These are phyloP conservation scores for Rhogogaster chlorosoma DNA, from an alignment of 2,888 invertebrate species.

Conservation along the genomic window DNA sequence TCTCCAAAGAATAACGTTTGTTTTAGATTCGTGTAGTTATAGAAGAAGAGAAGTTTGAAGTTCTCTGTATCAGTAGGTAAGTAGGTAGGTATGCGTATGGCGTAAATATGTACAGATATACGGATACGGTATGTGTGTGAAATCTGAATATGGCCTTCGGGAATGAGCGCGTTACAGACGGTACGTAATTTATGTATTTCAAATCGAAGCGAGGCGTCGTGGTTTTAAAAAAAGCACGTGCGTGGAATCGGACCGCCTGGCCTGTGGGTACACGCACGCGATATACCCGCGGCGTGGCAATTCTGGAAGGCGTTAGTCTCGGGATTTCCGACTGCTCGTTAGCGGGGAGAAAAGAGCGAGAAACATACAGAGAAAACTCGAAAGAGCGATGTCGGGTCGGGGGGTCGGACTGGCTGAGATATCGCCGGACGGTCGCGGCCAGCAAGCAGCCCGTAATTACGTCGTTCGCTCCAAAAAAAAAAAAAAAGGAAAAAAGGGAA, in stretches of 20 bases:
- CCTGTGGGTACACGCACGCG: neutral
- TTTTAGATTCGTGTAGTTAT: neutral
- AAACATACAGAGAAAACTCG: conserved; percentile 11
- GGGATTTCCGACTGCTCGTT: conserved; percentile 48
- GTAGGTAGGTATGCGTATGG: neutral
- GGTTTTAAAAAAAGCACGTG: conserved; percentile 6
- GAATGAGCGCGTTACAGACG: neutral
- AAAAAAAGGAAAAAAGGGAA: neutral
- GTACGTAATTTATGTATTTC: conserved; percentile 10
- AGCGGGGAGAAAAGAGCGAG: conserved; percentile 17
- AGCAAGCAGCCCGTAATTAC: conserved; percentile 38
- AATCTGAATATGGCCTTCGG: conserved; percentile 10
- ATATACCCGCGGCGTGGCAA: neutral
- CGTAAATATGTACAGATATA: neutral
- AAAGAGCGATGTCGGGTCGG: conserved; percentile 1
- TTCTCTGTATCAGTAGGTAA: neutral
- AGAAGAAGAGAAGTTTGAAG: neutral
- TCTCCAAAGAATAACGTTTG: neutral
- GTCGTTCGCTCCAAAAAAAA: conserved; percentile 19
- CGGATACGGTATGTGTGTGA: neutral
- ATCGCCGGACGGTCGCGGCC: conserved; percentile 25
- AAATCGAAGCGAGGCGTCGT: conserved; percentile 4
- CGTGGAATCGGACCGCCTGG: conserved; percentile 3
- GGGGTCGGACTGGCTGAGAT: conserved; percentile 28
- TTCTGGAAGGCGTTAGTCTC: conserved; percentile 44